A percentile compares a stretch with the other conserved stretches of the same genome.
Evolutionary conservation across 2,888 invertebrate genomes (phyloP).

Genomic region (Eurois occulta): DNA sequence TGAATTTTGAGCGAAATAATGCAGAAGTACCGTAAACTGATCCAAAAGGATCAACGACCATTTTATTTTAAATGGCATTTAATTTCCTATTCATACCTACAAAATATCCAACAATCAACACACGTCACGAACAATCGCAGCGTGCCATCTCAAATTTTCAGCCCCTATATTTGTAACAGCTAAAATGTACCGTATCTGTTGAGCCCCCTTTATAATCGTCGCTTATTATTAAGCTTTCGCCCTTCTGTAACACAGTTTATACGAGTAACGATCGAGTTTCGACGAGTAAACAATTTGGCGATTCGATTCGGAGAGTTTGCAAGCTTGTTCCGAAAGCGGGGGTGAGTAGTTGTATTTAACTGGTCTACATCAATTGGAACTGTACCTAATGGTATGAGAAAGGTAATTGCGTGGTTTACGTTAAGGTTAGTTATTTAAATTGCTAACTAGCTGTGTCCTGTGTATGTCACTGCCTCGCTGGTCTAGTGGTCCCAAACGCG

Average conservation of each 20-base stretch:
- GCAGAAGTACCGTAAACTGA: neutral
- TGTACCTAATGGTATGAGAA: neutral
- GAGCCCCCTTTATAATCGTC: constrained; percentile 81
- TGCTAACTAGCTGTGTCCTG: neutral
- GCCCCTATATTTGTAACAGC: constrained; percentile 67
- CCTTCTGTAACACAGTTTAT: constrained; percentile 77
- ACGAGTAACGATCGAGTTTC: constrained; percentile 77
- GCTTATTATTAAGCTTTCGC: constrained; percentile 83
- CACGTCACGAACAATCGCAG: constrained; percentile 32
- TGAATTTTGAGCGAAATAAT: neutral
- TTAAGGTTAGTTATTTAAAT: neutral
- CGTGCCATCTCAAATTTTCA: constrained; percentile 29
- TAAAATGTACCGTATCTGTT: constrained; percentile 69
- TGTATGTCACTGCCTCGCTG: too few relatives aligned
- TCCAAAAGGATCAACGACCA: neutral
- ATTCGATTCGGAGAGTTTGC: constrained; percentile 73
- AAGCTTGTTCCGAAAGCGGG: constrained; percentile 50
- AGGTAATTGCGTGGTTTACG: neutral
- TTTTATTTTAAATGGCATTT: constrained; percentile 17
- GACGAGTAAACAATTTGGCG: constrained; percentile 77
- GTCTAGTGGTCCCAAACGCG: too few relatives aligned
- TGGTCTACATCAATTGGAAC: neutral
- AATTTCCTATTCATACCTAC: constrained; percentile 24
- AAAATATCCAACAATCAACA: constrained; percentile 27
- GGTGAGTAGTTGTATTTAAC: constrained; percentile 20